Base-by-base conservation (phyloP, 2,797 vertebrate genomes). In the Poeciliopsis gracilis region DNA sequence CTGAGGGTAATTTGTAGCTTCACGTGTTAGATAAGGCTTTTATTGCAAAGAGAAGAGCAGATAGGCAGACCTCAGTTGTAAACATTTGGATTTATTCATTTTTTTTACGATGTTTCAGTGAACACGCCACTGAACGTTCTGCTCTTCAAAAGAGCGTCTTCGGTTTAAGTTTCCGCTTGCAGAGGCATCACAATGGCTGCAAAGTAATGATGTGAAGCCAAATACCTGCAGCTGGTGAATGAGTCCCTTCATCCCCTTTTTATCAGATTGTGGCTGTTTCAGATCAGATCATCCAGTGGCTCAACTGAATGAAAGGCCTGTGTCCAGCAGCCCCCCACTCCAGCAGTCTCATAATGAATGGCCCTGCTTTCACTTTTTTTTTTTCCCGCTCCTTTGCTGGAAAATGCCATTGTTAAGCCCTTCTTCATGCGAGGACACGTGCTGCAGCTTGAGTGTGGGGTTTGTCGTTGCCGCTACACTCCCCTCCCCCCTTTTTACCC, bases 381-480 rank as follows among this genome's bases (percentile, higher is more conserved):
- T 75, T 72, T 87, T 80, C 86, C 79, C 41, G 66, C 90, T 86
- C 75, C 73, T 84, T 66, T 9, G 0, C 83, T 82, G 69, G 85
- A 88, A 85, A 89, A 86, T 72, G 20, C 80, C 82, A 88, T 91
- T 93, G 87, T 92, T 88, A 51, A 79, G 82, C 81, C 61, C 47
- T 69, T 87, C 77, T 85, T 80, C 82, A 66, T 46, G 49, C 82
- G 86, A 71, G 41, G 83, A 89, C 90, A 90, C 81, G 85, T 90
- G 83, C 87, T 87, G 77, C 46, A 72, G 81, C 88, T 88, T 38
- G 76, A 86, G 72, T 41, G 78, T 75, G 55, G 76, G 30, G 30
- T 30, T 30, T 30, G 30, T 30, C 30, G 30, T 30, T 30, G 30
- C 30, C 30, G 30, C 30, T 30, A 30, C 30, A 30, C 30, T 2